Evolutionary conservation across 2,797 vertebrate species (phyloP).

Genomic region (Trachurus trachurus): DNA sequence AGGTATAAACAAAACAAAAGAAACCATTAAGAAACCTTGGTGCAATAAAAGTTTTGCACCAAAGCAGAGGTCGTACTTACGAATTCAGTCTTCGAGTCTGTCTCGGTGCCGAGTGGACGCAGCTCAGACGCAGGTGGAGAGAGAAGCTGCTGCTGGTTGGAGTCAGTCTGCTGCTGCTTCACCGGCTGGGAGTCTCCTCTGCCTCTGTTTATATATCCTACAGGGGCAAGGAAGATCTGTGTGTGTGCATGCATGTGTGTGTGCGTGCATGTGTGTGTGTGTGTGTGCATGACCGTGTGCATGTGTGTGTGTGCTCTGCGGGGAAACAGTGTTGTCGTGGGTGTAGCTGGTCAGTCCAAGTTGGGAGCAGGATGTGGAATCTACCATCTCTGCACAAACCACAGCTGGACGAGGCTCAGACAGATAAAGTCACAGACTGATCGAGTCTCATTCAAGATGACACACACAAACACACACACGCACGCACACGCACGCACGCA

Average conservation of each 20-base stretch:
- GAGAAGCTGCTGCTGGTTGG: conserved; percentile 49
- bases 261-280: conserved; percentile 40
- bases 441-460: background rate
- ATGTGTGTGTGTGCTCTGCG: conserved; percentile 22
- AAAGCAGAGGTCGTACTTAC: conserved; percentile 1
- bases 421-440: conserved; percentile 19
- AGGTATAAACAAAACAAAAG: conserved; percentile 12
- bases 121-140: conserved; percentile 42
- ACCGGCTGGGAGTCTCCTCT: conserved; percentile 37
- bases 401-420: conserved; percentile 43
- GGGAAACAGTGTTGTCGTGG: conserved; percentile 36
- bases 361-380: conserved; percentile 80
- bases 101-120: conserved; percentile 3
- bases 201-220: conserved; percentile 71
- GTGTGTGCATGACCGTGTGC: conserved; percentile 12
- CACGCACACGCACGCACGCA: background rate
- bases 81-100: background rate
- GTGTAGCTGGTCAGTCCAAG: conserved; percentile 48
- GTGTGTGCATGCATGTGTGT: conserved; percentile 28
- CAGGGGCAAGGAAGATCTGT: conserved; percentile 41
- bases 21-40: background rate
- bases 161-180: conserved; percentile 52
- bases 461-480: background rate
- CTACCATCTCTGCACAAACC: conserved; percentile 60
- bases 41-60: background rate